These are phyloP conservation scores for Zaprionus camerounensis DNA, from an alignment of 1,140 invertebrate genomes.

Conservation along the genomic window DNA sequence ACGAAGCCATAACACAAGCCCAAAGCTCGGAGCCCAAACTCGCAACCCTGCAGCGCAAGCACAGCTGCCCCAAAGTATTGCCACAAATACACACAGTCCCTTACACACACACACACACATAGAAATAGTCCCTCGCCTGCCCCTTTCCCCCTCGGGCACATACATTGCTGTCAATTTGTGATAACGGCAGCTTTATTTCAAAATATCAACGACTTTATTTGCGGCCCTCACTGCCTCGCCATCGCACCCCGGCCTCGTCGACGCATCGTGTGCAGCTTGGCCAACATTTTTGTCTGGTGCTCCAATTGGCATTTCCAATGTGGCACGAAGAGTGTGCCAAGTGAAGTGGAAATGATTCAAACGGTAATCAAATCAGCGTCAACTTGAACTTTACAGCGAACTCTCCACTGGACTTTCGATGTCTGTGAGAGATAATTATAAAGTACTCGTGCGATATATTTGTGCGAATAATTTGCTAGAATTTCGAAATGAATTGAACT, in stretches of 20 bases:
- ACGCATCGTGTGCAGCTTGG: constrained; percentile 15
- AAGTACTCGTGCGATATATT: constrained; percentile 6
- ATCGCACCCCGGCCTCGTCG: not conserved
- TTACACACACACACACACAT: constrained; percentile 26
- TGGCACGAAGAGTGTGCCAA: constrained; percentile 10
- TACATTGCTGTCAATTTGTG: constrained; percentile 73
- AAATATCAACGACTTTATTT: constrained; percentile 69
- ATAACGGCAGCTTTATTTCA: constrained; percentile 71
- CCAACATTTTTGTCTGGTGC: not conserved
- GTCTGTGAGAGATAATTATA: not conserved
- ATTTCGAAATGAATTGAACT: too few species aligned
- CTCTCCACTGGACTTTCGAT: not conserved
- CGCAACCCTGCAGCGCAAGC: constrained; percentile 18
- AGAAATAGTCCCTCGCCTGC: not conserved
- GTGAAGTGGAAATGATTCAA: constrained; percentile 29
- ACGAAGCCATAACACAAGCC: constrained; percentile 57
- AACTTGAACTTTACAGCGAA: constrained; percentile 1
- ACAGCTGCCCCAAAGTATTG: constrained; percentile 55
- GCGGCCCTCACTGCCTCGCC: constrained; percentile 12
- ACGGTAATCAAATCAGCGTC: constrained; percentile 31
- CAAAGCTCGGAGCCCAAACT: constrained; percentile 9
- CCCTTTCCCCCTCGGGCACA: not conserved
- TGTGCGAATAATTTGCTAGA: not conserved
- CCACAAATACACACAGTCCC: constrained; percentile 16
- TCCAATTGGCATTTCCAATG: constrained; percentile 13